Percentiles rank a stretch among this genome's conserved stretches.
These are phyloP conservation scores for Diplosoma virens DNA, from an alignment of 23 tunicate genomes.

Conservation along the genomic window DNA sequence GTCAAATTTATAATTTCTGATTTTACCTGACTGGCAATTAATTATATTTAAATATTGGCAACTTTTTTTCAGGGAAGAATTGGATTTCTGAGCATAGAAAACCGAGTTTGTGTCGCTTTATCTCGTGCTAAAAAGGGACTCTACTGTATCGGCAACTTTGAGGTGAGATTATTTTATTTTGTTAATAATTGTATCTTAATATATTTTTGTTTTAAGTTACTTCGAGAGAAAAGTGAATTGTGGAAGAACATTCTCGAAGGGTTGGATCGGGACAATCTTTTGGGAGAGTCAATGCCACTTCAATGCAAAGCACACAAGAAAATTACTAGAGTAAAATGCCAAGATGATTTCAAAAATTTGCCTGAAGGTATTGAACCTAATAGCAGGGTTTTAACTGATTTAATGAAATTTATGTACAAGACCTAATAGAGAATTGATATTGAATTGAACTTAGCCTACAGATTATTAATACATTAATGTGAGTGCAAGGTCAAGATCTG, in stretches of 20 bases:
- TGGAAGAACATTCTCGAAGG: constrained; percentile 61
- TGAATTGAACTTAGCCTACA: no score
- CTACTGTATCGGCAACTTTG: constrained; percentile 77
- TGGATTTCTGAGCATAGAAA: constrained; percentile 70
- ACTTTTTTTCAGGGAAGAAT: constrained; percentile 45
- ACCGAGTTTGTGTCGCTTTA: constrained; percentile 91
- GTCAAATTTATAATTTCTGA: no score
- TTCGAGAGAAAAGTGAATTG: constrained; percentile 46
- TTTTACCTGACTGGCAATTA: no score
- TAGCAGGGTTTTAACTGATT: no score
- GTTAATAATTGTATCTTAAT: not conserved
- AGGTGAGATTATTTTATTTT: constrained; percentile 21
- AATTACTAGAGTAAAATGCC: constrained; percentile 25
- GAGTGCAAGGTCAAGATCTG: no score
- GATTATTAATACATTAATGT: no score
- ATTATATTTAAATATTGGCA: no score
- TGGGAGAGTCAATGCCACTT: constrained; percentile 45
- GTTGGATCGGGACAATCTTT: constrained; percentile 24
- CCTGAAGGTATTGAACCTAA: constrained; percentile 97
- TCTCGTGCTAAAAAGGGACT: constrained; percentile 79
- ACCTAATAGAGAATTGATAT: no score
- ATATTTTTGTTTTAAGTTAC: constrained; percentile 25
- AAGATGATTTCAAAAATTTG: constrained; percentile 50
- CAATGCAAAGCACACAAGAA: constrained; percentile 69
- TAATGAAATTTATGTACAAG: no score